Conservation (phyloP, 2,888 invertebrate genomes). For the Aphodius sticticus region DNA sequence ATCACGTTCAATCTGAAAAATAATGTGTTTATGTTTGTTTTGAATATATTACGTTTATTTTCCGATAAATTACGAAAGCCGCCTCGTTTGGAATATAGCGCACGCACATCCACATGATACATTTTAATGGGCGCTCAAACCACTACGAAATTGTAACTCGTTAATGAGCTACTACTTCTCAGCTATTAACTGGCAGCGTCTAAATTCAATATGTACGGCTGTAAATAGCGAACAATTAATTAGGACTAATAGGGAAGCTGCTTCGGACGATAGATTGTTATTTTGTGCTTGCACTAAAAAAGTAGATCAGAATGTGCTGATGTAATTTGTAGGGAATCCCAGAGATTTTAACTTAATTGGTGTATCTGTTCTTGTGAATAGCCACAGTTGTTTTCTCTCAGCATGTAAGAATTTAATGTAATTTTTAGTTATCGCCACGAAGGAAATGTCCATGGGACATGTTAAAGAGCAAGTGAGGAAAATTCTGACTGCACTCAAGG, state of each 20-base stretch:
- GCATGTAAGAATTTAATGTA: no score
- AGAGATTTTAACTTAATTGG: neutral
- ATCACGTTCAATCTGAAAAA: conserved; percentile 4
- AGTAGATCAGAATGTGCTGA: neutral
- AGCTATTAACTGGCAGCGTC: neutral
- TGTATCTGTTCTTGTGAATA: no score
- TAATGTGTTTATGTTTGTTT: conserved; percentile 4
- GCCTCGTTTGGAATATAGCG: neutral
- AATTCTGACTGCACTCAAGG: no score
- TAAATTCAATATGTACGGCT: neutral
- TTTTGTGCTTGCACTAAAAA: neutral
- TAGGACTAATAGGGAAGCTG: neutral
- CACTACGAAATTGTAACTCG: neutral
- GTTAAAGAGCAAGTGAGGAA: no score
- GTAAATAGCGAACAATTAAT: conserved; percentile 4
- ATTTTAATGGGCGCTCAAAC: neutral
- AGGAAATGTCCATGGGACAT: no score
- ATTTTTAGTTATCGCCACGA: no score
- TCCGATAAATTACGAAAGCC: conserved; percentile 4
- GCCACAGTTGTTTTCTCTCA: no score
- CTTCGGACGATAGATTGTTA: neutral
- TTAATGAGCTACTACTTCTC: neutral
- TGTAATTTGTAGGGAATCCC: neutral
- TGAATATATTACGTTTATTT: neutral
- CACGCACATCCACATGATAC: neutral